Conservation (phyloP, 2,113 vertebrate species). For the Felis catus region F.catus_Fca126_mat1.0 CM031412.1:138677501-138678000, state of each 20-base stretch:
- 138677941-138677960: background rate
- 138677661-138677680: slow-evolving; percentile 10
- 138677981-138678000: background rate
- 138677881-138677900: background rate
- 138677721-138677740: background rate
- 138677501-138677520: too few species aligned
- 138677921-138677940: background rate
- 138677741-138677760: background rate
- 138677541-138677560: too few species aligned
- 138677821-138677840: background rate
- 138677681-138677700: background rate
- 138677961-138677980: background rate
- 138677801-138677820: background rate
- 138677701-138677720: background rate
- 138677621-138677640: slow-evolving; percentile 10
- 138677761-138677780: background rate
- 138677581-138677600: too few species aligned
- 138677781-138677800: background rate
- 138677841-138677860: background rate
- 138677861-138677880: background rate
- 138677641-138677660: background rate
- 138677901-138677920: background rate
- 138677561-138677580: too few species aligned
- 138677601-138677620: background rate
- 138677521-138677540: too few species aligned